Percentiles rank a stretch among this genome's conserved stretches.
Conservation (phyloP, 2,113 vertebrate genomes). For the Setophaga petechia region DNA sequence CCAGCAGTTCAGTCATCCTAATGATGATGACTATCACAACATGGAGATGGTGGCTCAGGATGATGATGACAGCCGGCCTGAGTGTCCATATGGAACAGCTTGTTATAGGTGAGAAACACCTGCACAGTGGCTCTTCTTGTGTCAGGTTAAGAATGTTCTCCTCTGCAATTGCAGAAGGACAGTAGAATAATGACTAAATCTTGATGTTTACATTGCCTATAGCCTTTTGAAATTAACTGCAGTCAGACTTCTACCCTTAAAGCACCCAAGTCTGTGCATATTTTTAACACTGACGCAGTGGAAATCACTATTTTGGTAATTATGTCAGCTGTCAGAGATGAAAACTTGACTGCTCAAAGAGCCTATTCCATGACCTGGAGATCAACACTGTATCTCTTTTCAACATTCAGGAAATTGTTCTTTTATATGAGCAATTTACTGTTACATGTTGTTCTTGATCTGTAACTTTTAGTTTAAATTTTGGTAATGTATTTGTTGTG, state of each 20-base stretch:
- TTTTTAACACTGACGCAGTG: not conserved
- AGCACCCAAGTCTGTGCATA: not conserved
- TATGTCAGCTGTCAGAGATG: not conserved
- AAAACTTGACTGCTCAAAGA: not conserved
- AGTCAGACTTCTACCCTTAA: not conserved
- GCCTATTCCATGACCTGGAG: not conserved
- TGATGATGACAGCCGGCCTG: conserved; percentile 49
- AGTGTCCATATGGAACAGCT: conserved; percentile 75
- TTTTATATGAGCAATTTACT: not conserved
- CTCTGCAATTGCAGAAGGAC: not conserved
- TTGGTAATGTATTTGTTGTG: not conserved
- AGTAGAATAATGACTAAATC: not conserved
- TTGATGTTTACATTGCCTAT: not conserved
- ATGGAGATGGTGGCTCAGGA: not conserved
- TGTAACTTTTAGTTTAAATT: not conserved
- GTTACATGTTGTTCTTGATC: not conserved
- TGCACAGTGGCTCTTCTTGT: not conserved
- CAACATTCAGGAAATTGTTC: not conserved
- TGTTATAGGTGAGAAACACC: conserved; percentile 75
- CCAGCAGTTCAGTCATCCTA: conserved; percentile 79
- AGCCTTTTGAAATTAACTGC: not conserved
- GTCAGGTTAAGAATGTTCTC: not conserved
- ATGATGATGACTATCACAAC: conserved; percentile 70
- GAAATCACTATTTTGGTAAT: not conserved
- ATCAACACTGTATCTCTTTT: not conserved